Conservation (phyloP, 2,797 vertebrate species). For the Mycteria americana region DNA sequence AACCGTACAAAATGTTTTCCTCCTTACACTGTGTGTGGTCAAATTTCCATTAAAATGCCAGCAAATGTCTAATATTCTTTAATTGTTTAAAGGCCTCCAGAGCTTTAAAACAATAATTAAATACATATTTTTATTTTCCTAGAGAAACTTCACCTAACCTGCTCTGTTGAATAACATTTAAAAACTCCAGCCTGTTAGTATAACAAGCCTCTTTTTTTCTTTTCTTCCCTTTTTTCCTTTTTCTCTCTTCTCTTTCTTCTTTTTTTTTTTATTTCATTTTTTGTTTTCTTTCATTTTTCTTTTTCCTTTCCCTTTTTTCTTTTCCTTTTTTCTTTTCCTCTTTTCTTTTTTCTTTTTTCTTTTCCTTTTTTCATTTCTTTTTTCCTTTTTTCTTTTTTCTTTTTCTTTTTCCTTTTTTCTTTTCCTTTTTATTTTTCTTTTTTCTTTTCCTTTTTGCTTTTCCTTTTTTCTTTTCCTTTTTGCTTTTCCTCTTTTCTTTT, state of each 20-base stretch:
- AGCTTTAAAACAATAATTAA: not conserved
- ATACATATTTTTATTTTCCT: not conserved
- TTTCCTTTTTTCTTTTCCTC: rapidly evolving
- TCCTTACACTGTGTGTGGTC: not conserved
- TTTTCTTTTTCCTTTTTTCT: rapidly evolving
- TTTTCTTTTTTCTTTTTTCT: rapidly evolving
- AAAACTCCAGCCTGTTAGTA: not conserved
- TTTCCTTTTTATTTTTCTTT: rapidly evolving
- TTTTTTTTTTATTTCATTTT: too few relatives aligned
- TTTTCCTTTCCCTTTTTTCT: too few relatives aligned
- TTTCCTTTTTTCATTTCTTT: rapidly evolving
- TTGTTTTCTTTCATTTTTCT: too few relatives aligned
- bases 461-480: rapidly evolving
- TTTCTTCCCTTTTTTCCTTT: too few relatives aligned
- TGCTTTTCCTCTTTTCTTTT: rapidly evolving
- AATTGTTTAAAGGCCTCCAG: not conserved
- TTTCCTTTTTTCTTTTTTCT: rapidly evolving
- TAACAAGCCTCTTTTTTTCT: not conserved
- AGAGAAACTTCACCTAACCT: not conserved
- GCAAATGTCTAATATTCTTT: not conserved
- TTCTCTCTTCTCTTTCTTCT: too few relatives aligned
- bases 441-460: rapidly evolving
- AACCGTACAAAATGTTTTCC: not conserved
- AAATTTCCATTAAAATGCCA: not conserved
- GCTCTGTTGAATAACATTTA: not conserved